Evolutionary conservation across 2,888 invertebrate genomes (phyloP).

Genomic region (Caenorhabditis sp.): DNA sequence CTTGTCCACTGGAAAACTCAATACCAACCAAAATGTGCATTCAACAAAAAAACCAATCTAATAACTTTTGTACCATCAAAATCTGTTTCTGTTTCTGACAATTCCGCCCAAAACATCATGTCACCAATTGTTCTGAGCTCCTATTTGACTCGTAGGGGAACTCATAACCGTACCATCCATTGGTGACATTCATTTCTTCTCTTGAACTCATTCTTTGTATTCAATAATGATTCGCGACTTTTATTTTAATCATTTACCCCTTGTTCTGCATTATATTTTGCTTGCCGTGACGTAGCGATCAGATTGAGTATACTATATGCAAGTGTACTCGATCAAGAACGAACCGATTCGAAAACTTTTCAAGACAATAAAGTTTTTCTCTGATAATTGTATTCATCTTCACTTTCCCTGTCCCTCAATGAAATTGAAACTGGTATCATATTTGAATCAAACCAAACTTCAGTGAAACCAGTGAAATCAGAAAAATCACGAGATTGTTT

Average conservation of each 20-base stretch:
- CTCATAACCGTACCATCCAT: conserved; percentile 33
- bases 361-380: too few species aligned
- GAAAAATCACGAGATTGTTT: conserved; percentile 8
- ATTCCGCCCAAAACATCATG: conserved; percentile 38
- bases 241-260: background rate
- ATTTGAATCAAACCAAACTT: background rate
- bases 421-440: background rate
- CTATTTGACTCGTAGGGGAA: conserved; percentile 65
- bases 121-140: conserved; percentile 39
- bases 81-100: conserved; percentile 57
- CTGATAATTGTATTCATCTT: background rate
- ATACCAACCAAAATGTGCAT: conserved; percentile 24
- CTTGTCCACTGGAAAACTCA: background rate
- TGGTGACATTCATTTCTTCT: conserved; percentile 16
- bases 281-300: conserved; percentile 48
- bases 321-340: conserved; percentile 51
- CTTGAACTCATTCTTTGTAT: conserved; percentile 27
- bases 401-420: background rate
- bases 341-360: conserved; percentile 31
- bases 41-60: background rate
- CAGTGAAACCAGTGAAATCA: too few species aligned
- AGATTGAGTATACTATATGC: conserved; percentile 58
- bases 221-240: conserved; percentile 20
- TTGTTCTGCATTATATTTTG: conserved; percentile 29
- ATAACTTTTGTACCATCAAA: conserved; percentile 4